Base-by-base conservation (phyloP, 1,140 invertebrate genomes). In the Gonatopus flavifemur region DNA sequence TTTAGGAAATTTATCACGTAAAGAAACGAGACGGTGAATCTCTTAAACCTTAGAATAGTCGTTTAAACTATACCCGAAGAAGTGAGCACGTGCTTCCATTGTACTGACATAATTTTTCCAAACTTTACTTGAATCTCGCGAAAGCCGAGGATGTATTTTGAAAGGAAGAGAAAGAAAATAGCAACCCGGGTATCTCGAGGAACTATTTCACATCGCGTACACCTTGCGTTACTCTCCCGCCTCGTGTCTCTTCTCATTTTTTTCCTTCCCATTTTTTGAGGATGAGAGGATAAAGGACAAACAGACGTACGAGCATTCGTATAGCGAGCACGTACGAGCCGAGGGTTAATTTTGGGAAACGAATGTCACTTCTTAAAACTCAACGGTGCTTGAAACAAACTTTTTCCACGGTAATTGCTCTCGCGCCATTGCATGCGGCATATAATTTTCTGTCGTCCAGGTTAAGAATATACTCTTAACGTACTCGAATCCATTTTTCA, bases 311-410 rank as follows among this genome's bases (percentile, higher is more conserved):
- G 31, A 28, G 42, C 43, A 58, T 63, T 57, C 57, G 61, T 63
- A 60, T 57, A 52, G 50, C 48, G 49, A 37, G 52, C 63, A 62
- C 61, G 64, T 49, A 53, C 55, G 24, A 18, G 28, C 55, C 47
- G 36, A 30, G 49, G 59, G 59, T 66, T 66, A 66, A 66, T 66
- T 66, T 64, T 42, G 47, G 21, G 50, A 59, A 64, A 66, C 52
- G 62, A 65, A 66, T 66, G 64, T 55, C 62, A 57, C 61, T 66
- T 62, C 53, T 62, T 66, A 59, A 65, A 66, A 33, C 59, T 62
- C 45, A 31, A 49, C 49, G 51, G 41, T 49, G 13, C 28, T 49
- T 21, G 31, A 18, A 41, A 59, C 60, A 61, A 57, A 62, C 24
- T 66, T 62, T 62, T 53, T 52, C 37, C 47, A 57, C 47, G 49